Evolutionary conservation across 2,888 invertebrate species (phyloP).

Genomic region (Gymnoscelis rufifasciata): DNA sequence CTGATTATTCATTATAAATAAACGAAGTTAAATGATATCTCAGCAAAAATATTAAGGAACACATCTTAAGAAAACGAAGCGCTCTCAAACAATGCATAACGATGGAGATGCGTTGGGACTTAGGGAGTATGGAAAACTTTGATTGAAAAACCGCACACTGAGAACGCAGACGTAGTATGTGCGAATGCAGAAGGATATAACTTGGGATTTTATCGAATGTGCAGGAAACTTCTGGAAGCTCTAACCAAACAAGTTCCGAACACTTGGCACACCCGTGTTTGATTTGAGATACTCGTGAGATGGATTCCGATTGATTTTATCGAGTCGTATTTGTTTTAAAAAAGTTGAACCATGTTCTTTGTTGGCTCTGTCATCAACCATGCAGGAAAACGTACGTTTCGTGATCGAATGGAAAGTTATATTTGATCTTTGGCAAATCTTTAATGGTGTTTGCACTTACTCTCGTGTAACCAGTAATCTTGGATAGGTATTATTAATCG

Average conservation of each 20-base stretch:
- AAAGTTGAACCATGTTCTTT: constrained; percentile 31
- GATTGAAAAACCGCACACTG: constrained; percentile 67
- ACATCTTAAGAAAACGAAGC: too few species aligned
- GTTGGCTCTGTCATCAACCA: constrained; percentile 2
- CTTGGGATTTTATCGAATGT: constrained; percentile 67
- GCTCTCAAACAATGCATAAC: too few species aligned
- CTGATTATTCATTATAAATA: too few species aligned
- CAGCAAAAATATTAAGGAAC: too few species aligned
- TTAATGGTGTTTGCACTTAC: too few species aligned
- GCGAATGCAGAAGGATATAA: constrained; percentile 48
- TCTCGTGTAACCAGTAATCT: too few species aligned
- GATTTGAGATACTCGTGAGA: constrained; percentile 55
- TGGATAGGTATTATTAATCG: too few species aligned
- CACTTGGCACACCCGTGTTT: constrained; percentile 55
- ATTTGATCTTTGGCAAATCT: too few species aligned
- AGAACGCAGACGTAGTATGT: constrained; percentile 51
- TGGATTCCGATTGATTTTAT: constrained; percentile 67
- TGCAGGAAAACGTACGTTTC: neutral
- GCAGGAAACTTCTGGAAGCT: constrained; percentile 45
- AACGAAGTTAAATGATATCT: too few species aligned
- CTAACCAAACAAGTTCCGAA: constrained; percentile 58
- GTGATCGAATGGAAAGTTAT: neutral
- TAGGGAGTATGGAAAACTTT: constrained; percentile 64
- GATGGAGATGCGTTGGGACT: neutral
- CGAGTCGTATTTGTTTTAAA: constrained; percentile 49